A percentile compares a stretch with the other conserved stretches of the same genome.
Conservation (phyloP, 2,888 invertebrate genomes). For the Plutella xylostella region DNA sequence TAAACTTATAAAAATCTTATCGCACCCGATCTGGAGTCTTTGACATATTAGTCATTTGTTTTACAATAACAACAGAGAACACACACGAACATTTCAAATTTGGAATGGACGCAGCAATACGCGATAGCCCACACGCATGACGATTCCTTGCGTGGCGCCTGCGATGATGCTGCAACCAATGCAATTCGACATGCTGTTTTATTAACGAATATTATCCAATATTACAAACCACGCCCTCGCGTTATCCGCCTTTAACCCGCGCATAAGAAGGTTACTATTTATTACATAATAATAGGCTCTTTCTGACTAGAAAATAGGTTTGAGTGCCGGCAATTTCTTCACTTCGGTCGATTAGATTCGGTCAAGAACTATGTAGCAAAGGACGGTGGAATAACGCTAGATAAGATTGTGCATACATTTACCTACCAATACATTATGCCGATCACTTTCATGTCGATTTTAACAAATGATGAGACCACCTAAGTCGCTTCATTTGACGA, state of each 20-base stretch:
- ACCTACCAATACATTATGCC: too few relatives aligned
- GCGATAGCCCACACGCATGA: slow-evolving; percentile 10
- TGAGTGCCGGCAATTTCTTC: background rate
- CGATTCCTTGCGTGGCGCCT: slow-evolving; percentile 25
- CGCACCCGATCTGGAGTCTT: too few relatives aligned
- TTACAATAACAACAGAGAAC: too few relatives aligned
- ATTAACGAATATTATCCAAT: slow-evolving; percentile 39
- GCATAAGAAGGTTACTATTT: slow-evolving; percentile 5
- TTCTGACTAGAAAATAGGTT: background rate
- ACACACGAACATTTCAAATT: slow-evolving; percentile 7
- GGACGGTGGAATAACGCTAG: background rate
- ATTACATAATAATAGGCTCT: slow-evolving; percentile 6
- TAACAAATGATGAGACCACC: too few relatives aligned
- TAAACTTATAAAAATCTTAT: too few relatives aligned
- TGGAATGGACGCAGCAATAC: background rate
- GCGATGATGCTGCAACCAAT: slow-evolving; percentile 31
- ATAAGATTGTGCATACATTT: too few relatives aligned
- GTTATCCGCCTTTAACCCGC: slow-evolving; percentile 7
- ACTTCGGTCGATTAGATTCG: background rate
- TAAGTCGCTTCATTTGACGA: too few relatives aligned
- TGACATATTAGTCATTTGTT: too few relatives aligned
- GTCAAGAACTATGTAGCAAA: background rate
- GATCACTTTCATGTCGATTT: too few relatives aligned
- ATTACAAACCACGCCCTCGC: slow-evolving; percentile 24
- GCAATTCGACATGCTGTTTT: slow-evolving; percentile 44